Evolutionary conservation across 64 coral and sea anemone species (phyloP), one percentile per base, ranked within the genome.

Genomic region (Montipora sp.): DNA sequence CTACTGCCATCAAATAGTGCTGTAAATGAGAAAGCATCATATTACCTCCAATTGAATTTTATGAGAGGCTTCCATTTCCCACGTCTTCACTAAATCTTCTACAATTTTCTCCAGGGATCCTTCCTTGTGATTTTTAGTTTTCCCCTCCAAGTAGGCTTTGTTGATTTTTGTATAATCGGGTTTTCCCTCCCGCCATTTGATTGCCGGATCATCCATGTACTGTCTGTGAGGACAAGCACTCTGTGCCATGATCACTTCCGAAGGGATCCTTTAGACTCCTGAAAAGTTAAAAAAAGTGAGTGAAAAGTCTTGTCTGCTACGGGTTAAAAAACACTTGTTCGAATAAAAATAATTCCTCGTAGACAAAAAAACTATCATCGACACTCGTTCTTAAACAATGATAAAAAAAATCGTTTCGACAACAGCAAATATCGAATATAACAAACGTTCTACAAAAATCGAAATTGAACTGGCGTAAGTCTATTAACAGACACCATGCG

Each of bases 31-130:
- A 36, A 36, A 36, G 36, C 36, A 51, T 11, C 19, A 19, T 47
- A 12, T 16, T 20, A 90, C 81, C 80, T 98, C 55, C 16, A 87
- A 3, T 53, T 75, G 83, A 8, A 72, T 69, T 83, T 98, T 98
- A 63, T 98, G 96, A 0, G 89, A 95, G 4, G 91, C 91, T 74
- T 98, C 96, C 94, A 98, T 93, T 81, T 98, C 96, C 96, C 96
- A 98, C 0, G 94, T 96, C 68, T 98, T 98, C 14, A 98, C 96
- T 27, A 98, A 83, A 78, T 98, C 83, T 77, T 98, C 96, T 3
- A 98, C 96, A 89, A 89, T 77, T 60, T 94, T 90, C 27, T 98
- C 96, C 21, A 96, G 83, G 11, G 96, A 98, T 43, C 84, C 93
- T 19, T 88, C 73, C 79, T 83, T 71, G 74, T 98, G 96, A 0